Evolutionary conservation across 2,888 invertebrate species (phyloP).

Genomic region (Chloromyia formosa): DNA sequence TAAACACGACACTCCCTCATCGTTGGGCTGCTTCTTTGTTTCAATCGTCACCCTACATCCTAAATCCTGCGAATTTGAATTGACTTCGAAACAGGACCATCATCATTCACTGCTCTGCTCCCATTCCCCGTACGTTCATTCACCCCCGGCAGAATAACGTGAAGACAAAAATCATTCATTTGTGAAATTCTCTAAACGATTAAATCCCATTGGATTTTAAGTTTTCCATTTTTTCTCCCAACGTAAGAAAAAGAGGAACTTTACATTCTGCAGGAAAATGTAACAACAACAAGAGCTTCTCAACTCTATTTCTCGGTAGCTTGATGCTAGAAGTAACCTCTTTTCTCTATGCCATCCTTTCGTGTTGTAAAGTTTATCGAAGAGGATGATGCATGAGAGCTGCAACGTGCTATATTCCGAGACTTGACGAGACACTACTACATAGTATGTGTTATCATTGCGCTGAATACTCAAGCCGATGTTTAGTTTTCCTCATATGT

Average conservation of each 20-base stretch:
- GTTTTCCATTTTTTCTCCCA: constrained; percentile 37
- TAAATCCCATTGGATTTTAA: constrained; percentile 47
- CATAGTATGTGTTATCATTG: background rate
- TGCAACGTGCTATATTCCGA: too few species aligned
- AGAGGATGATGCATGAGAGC: too few species aligned
- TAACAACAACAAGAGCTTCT: background rate
- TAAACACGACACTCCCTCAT: constrained; percentile 22
- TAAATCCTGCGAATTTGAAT: constrained; percentile 1
- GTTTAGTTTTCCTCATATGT: background rate
- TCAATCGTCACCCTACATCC: constrained; percentile 1
- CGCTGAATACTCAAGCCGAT: background rate
- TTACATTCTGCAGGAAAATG: background rate
- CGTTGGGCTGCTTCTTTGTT: background rate
- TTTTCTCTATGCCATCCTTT: too few species aligned
- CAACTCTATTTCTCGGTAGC: background rate
- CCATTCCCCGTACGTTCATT: constrained; percentile 5
- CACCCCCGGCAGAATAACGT: constrained; percentile 11
- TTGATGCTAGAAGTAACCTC: background rate
- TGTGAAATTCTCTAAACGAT: constrained; percentile 52
- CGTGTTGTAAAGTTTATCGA: too few species aligned
- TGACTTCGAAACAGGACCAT: constrained; percentile 22
- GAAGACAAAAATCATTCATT: constrained; percentile 44
- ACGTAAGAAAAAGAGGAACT: background rate
- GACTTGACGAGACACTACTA: background rate
- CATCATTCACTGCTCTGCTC: constrained; percentile 13